Evolutionary conservation across 2,113 vertebrate genomes (phyloP).

Genomic region (Falco punctatus): DNA sequence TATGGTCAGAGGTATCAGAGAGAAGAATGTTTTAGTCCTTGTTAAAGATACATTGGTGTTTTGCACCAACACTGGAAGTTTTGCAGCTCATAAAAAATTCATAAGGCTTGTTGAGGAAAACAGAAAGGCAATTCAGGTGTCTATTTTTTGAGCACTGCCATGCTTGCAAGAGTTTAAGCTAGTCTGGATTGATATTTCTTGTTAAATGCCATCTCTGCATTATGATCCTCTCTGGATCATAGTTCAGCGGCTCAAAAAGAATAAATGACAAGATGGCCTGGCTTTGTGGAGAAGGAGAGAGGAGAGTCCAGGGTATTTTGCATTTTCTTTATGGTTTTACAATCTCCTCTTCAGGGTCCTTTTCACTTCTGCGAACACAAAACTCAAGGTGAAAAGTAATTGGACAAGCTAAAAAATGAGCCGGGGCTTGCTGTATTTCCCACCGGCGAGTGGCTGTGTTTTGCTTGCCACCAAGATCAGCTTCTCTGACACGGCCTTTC

Average conservation of each 20-base stretch:
- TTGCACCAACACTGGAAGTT: background rate
- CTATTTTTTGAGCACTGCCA: background rate
- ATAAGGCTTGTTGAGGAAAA: constrained; percentile 14
- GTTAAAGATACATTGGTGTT: background rate
- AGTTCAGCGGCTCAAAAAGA: background rate
- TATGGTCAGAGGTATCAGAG: background rate
- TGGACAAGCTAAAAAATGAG: constrained; percentile 74
- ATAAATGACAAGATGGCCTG: constrained; percentile 4
- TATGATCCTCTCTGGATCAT: background rate
- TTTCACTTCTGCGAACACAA: constrained; percentile 63
- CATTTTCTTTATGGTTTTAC: constrained; percentile 19
- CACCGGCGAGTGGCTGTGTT: constrained; percentile 26
- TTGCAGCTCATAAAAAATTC: constrained; percentile 41
- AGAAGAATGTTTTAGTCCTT: background rate
- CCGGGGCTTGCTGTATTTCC: constrained; percentile 45
- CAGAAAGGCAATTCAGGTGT: constrained; percentile 33
- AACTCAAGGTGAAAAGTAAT: constrained; percentile 73
- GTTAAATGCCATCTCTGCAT: background rate
- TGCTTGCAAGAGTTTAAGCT: background rate
- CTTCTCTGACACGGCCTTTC: constrained; percentile 65
- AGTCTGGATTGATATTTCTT: constrained; percentile 39
- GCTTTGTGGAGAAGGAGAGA: background rate
- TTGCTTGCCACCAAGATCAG: constrained; percentile 40
- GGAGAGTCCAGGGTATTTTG: background rate
- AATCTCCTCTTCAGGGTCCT: constrained; percentile 49